These are phyloP conservation scores for Melinaea marsaeus DNA, from an alignment of 2,888 invertebrate genomes.

Conservation along the genomic window DNA sequence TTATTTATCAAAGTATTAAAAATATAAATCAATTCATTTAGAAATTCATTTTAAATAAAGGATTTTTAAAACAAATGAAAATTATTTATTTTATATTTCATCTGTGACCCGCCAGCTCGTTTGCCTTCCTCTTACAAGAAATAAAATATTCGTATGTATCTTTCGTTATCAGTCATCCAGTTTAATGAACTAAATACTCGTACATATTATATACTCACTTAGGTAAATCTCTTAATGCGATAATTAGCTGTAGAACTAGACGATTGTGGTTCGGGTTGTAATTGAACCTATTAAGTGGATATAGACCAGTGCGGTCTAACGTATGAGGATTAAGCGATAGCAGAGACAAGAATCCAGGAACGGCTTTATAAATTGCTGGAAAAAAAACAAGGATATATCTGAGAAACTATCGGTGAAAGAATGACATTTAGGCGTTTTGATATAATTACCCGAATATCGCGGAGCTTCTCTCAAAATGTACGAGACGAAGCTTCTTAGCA, in stretches of 20 bases:
- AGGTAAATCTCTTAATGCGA: slow-evolving; percentile 76
- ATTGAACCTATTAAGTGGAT: slow-evolving; percentile 60
- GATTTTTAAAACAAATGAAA: too few species aligned
- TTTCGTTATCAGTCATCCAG: too few species aligned
- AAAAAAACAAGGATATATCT: slow-evolving; percentile 32
- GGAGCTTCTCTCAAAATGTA: slow-evolving; percentile 68
- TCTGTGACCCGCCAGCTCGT: too few species aligned
- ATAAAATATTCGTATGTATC: too few species aligned
- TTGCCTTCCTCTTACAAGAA: too few species aligned
- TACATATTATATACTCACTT: slow-evolving; percentile 51
- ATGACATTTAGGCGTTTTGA: not conserved
- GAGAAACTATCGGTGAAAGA: slow-evolving; percentile 3
- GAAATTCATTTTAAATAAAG: too few species aligned
- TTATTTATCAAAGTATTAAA: too few species aligned
- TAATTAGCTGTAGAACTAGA: slow-evolving; percentile 70
- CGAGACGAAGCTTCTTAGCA: too few species aligned
- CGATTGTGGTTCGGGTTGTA: slow-evolving; percentile 66
- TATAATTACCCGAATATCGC: slow-evolving; percentile 64
- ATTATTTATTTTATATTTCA: too few species aligned
- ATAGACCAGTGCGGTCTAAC: slow-evolving; percentile 66
- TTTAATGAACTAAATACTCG: too few species aligned
- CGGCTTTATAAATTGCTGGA: slow-evolving; percentile 74
- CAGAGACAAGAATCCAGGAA: slow-evolving; percentile 72
- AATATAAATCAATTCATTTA: too few species aligned
- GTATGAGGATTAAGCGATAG: slow-evolving; percentile 75